Base-by-base conservation (phyloP, 2,113 vertebrate genomes). In the Ceyx margarethae region DNA sequence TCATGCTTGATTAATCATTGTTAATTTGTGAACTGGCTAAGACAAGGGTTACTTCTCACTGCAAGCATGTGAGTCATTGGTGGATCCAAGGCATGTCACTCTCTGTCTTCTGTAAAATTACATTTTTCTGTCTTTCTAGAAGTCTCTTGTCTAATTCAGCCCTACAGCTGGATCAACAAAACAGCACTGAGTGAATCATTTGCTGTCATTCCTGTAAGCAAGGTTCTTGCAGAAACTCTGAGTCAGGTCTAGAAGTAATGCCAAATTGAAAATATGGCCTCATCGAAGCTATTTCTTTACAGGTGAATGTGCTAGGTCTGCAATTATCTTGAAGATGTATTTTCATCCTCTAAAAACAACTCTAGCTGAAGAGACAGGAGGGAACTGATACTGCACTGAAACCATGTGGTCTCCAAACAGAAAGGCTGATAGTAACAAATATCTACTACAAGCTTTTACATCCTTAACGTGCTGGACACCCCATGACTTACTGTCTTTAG, bases 91-190 rank as follows among this genome's bases (percentile, higher is more conserved):
- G 46, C 81, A 91, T 87, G 92, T 74, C 91, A 93, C 61, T 85
- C 57, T 85, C 65, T 85, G 77, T 92, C 93, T 92, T 87, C 69
- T 89, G 53, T 66, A 84, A 93, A 95, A 91, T 75, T 75, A 35
- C 68, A 62, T 87, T 93, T 89, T 93, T 90, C 31, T 85, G 21
- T 81, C 74, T 95, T 93, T 89, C 61, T 83, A 74, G 58, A 93
- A 94, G 92, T 89, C 61, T 88, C 90, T 83, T 83, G 80, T 91
- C 84, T 92, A 94, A 91, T 90, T 94, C 80, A 94, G 65, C 75
- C 91, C 79, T 93, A 72, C 89, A 95, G 91, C 94, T 95, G 93
- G 64, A 93, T 94, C 91, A 95, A 95, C 92, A 89, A 85, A 91
- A 95, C 76, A 91, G 40, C 76, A 81, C 25, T 35, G 73, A 93